Base-by-base conservation (phyloP, 2,888 invertebrate genomes). In the Eristalis arbustorum region DNA sequence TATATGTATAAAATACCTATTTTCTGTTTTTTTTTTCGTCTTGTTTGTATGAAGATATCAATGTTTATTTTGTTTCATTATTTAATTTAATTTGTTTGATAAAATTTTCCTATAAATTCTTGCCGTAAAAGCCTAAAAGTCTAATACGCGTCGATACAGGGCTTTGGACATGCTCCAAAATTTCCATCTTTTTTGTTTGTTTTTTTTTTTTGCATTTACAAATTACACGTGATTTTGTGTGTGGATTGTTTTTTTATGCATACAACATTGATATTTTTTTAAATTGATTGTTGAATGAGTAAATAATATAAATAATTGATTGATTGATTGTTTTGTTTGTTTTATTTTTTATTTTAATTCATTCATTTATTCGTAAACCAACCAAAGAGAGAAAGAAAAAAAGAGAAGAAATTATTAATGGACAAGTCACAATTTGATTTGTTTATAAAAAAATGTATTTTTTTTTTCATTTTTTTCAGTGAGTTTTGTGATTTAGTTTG, bases 71-170 rank as follows among this genome's bases (percentile, higher is more conserved):
- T 78, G 23, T 31, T 31, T 31, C 31, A 8, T 31, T 8, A 11
- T 75, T 69, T 61, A 62, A 71, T 80, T 75, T 67, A 71, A 37
- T 71, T 31, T 31, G 28, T 42, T 57, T 67, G 62, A 61, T 63
- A 84, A 76, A 88, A 89, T 84, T 89, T 59, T 88, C 88, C 90
- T 92, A 92, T 90, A 92, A 91, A 89, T 91, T 92, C 88, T 92
- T 93, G 81, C 93, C 93, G 89, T 92, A 93, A 90, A 92, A 92
- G 89, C 93, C 93, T 92, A 93, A 92, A 88, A 93, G 92, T 89
- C 92, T 91, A 90, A 93, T 92, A 90, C 93, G 91, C 89, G 92
- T 93, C 88, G 92, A 91, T 76, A 93, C 92, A 84, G 93, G 92
- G 90, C 92, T 92, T 91, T 93, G 92, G 89, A 92, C 91, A 90